Percentiles rank a stretch among this genome's conserved stretches.
Conservation (phyloP, 2,113 vertebrate species). For the Platycercus adscitus region DNA sequence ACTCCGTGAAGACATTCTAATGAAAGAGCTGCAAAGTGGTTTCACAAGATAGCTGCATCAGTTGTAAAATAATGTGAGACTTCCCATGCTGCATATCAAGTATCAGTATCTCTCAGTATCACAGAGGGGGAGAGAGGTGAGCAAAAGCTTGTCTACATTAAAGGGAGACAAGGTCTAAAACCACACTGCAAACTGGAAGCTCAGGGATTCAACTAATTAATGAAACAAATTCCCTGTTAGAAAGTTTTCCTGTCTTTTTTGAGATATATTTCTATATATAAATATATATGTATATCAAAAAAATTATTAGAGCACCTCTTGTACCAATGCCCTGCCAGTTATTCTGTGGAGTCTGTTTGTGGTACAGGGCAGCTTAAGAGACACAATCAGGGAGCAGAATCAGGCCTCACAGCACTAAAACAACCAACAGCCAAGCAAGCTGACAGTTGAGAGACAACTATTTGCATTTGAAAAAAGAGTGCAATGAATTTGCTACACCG, state of each 20-base stretch:
- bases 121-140: not conserved
- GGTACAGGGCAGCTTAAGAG: not conserved
- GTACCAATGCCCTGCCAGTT: not conserved
- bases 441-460: not conserved
- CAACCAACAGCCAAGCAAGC: not conserved
- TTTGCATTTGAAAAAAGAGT: slow-evolving; percentile 52
- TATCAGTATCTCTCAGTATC: not conserved
- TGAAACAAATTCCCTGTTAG: not conserved
- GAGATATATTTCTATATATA: not conserved
- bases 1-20: not conserved
- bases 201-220: not conserved
- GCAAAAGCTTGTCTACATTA: not conserved
- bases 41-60: not conserved
- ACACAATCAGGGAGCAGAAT: not conserved
- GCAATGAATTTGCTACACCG: slow-evolving; percentile 2
- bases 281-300: not conserved
- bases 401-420: not conserved
- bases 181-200: not conserved
- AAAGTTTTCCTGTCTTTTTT: not conserved
- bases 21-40: not conserved
- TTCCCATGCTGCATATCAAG: not conserved
- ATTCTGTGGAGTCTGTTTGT: not conserved
- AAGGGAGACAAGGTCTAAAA: not conserved
- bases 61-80: not conserved
- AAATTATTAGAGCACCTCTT: not conserved